Conservation (phyloP, 2,888 invertebrate species). For the Callinectes sapidus region DNA sequence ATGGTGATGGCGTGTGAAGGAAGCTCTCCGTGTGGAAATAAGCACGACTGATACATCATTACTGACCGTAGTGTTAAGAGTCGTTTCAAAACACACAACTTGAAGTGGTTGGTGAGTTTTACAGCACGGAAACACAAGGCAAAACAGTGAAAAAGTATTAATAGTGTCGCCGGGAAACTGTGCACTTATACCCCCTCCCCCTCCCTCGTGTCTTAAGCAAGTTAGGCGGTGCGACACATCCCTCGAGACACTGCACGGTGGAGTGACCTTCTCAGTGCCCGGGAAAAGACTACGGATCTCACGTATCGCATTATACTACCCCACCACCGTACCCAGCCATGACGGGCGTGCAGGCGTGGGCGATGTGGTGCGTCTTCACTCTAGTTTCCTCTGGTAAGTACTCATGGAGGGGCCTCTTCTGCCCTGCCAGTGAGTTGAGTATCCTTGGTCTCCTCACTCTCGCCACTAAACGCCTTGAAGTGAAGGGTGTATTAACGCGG, state of each 20-base stretch:
- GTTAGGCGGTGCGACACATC: not conserved
- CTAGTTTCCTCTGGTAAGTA: slow-evolving; percentile 23
- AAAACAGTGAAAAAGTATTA: not conserved
- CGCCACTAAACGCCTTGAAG: not conserved
- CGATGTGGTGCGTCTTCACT: slow-evolving; percentile 13
- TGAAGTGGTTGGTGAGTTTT: not conserved
- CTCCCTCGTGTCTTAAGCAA: not conserved
- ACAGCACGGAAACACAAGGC: not conserved
- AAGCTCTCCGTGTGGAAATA: not conserved
- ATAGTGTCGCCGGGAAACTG: not conserved
- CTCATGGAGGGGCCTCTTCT: not conserved
- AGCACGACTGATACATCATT: slow-evolving; percentile 14
- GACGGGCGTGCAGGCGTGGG: slow-evolving; percentile 26
- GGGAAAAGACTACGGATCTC: not conserved
- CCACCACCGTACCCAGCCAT: not conserved
- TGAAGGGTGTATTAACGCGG: not conserved
- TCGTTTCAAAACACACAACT: not conserved
- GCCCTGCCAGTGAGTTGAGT: not conserved
- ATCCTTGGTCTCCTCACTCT: not conserved
- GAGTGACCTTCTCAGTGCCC: not conserved
- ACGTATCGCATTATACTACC: not conserved
- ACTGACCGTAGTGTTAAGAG: not conserved
- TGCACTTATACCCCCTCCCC: not conserved
- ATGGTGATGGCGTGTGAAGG: slow-evolving; percentile 16
- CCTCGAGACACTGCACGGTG: not conserved